These are phyloP conservation scores for Brachyhypopomus gauderio DNA, from an alignment of 2,113 vertebrate species.

Conservation along the genomic window DNA sequence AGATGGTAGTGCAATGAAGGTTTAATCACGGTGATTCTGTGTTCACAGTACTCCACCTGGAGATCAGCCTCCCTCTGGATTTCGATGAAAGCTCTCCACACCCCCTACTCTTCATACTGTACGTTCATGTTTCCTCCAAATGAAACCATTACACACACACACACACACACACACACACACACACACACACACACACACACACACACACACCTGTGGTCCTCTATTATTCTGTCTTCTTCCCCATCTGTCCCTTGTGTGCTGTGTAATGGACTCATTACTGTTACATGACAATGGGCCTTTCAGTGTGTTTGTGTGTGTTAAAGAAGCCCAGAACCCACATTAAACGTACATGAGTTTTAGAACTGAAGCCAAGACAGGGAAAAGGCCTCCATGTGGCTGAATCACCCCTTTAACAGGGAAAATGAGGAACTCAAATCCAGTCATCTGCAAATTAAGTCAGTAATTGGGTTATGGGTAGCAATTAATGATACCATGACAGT, in stretches of 20 bases:
- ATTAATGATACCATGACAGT: not conserved
- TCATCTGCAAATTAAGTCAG: not conserved
- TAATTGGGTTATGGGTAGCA: not conserved
- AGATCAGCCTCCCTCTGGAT: slow-evolving; percentile 67
- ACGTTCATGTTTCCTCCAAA: slow-evolving; percentile 47
- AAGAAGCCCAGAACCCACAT: not conserved
- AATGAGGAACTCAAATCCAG: not conserved
- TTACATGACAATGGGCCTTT: no score
- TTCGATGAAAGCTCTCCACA: slow-evolving; percentile 67
- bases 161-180: slow-evolving; percentile 19
- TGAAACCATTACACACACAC: not conserved
- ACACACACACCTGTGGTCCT: not conserved
- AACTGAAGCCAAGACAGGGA: no score
- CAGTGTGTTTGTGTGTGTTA: no score
- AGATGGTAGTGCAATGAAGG: not conserved
- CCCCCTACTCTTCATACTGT: slow-evolving; percentile 73
- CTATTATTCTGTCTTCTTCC: not conserved
- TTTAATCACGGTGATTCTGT: slow-evolving; percentile 24
- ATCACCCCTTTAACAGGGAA: slow-evolving; percentile 3
- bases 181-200: not conserved
- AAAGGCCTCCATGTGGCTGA: no score
- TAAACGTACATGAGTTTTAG: not conserved
- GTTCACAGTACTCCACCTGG: slow-evolving; percentile 66
- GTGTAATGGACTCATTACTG: no score
- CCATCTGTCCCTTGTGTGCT: no score